Base-by-base conservation (phyloP, 2,888 invertebrate genomes). In the Agonopterix arenella region DNA sequence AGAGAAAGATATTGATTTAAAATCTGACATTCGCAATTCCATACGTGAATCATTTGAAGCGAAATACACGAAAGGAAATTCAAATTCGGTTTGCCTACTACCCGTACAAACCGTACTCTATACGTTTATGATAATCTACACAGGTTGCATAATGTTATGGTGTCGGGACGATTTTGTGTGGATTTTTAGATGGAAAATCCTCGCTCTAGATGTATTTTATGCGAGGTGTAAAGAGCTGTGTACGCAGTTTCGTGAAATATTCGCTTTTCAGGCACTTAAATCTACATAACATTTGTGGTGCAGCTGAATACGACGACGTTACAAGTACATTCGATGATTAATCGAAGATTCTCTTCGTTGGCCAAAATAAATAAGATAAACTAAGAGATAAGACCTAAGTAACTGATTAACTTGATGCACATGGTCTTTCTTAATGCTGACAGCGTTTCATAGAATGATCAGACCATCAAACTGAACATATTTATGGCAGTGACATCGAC, bases 111-210 rank as follows among this genome's bases (percentile, higher is more conserved):
- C 57, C 28, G 61, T 66, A 65, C 72, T 72, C 73, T 72, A 76
- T 73, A 73, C 73, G 66, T 77, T 83, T 84, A 86, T 88, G 86
- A 80, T 85, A 88, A 86, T 86, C 70, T 67, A 67, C 72, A 70
- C 68, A 61, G 67, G 76, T 64, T 76, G 85, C 84, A 86, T 86
- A 86, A 86, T 86, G 84, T 66, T 72, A 86, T 83, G 79, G 75
- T 66, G 66, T 64, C 61, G 71, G 57, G 69, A 76, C 52, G 67
- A 69, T 74, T 73, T 43, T 66, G 62, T 60, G 62, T 60, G 73
- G 73, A 76, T 72, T 82, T 79, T 79, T 73, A 62, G 73, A 69
- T 66, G 70, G 60, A 73, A 79, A 80, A 76, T 73, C 68, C 70
- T 67, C 65, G 70, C 66, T 65, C 64, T 71, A 64, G 60, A 68